phyloP scores from a whole-genome alignment of 2,888 invertebrate species.

The Microchrysa polita region DNA sequence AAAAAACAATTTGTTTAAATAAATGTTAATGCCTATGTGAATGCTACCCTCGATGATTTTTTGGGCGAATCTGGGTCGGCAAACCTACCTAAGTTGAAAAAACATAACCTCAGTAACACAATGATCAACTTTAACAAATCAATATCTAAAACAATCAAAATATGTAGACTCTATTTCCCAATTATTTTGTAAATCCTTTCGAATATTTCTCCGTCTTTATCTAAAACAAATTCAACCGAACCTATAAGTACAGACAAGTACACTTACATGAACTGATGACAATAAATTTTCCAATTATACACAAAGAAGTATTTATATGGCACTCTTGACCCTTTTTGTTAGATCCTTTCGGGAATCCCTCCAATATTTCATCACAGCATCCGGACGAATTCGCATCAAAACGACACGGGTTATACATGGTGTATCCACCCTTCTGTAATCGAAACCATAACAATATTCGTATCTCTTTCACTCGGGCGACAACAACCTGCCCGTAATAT shows the following conservation, averaged over 20 bases:
- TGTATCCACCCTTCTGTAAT: neutral
- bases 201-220: neutral
- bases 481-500: slow-evolving; percentile 19
- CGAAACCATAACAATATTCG: neutral
- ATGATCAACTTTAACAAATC: too few relatives aligned
- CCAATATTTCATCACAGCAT: slow-evolving; percentile 17
- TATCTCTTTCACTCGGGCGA: slow-evolving; percentile 10
- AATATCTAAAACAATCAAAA: too few relatives aligned
- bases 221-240: neutral
- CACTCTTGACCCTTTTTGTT: slow-evolving; percentile 60
- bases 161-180: too few relatives aligned
- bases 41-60: too few relatives aligned
- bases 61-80: too few relatives aligned
- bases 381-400: neutral
- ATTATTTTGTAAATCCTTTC: too few relatives aligned
- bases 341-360: slow-evolving; percentile 6
- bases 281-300: slow-evolving; percentile 58
- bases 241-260: neutral
- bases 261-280: slow-evolving; percentile 34
- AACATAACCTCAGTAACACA: too few relatives aligned
- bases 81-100: too few relatives aligned
- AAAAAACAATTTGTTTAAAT: too few relatives aligned
- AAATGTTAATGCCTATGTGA: too few relatives aligned
- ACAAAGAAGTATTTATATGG: slow-evolving; percentile 62
- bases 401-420: neutral